A percentile compares a stretch with the other conserved stretches of the same genome.
These are phyloP conservation scores for Dasysyrphus tricinctus DNA, from an alignment of 2,888 invertebrate genomes.

Conservation along the genomic window DNA sequence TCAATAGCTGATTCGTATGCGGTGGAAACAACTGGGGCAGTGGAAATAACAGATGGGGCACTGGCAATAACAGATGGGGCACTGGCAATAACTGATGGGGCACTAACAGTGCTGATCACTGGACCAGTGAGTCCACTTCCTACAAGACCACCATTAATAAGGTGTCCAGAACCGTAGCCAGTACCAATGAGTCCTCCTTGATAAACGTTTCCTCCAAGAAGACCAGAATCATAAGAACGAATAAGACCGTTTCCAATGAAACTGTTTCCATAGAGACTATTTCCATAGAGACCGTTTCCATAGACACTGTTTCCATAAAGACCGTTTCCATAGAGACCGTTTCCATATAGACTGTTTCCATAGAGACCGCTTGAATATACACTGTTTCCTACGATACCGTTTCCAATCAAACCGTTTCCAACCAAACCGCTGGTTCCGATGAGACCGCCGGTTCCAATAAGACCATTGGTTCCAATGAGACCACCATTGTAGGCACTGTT, in stretches of 20 bases:
- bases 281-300: background rate
- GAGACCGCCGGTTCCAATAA: no score
- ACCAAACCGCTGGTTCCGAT: no score
- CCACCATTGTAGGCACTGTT: background rate
- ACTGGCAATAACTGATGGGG: no score
- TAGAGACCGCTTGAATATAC: no score
- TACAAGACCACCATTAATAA: conserved; percentile 6
- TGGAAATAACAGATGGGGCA: conserved; percentile 14
- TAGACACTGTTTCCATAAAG: no score
- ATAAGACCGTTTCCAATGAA: background rate
- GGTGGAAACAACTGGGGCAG: background rate
- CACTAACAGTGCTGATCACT: no score
- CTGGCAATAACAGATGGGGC: background rate
- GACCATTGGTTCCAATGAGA: no score
- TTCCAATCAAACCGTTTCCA: no score
- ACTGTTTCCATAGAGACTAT: no score
- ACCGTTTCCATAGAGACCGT: background rate
- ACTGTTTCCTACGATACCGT: background rate
- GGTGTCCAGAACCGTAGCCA: conserved; percentile 10
- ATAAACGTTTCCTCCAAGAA: background rate
- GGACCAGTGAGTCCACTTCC: background rate
- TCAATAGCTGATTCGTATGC: conserved; percentile 70
- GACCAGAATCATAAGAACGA: conserved; percentile 1
- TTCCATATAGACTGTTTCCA: no score
- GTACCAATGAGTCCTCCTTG: background rate